Conservation (phyloP, 2,113 vertebrate species). For the Opisthocomus hoazin region DNA sequence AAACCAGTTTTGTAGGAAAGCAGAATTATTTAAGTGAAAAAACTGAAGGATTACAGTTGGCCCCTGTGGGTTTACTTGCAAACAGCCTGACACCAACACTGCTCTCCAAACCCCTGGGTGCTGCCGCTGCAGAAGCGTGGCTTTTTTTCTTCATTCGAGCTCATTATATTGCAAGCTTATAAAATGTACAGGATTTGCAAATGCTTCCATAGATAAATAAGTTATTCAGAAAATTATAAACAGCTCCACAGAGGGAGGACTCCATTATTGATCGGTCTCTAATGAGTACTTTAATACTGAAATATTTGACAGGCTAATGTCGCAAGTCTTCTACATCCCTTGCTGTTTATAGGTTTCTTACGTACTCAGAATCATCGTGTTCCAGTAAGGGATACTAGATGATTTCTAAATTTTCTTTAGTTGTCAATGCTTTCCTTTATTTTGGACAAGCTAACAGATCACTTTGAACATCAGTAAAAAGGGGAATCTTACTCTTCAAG, state of each 20-base stretch:
- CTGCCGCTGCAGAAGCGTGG: neutral
- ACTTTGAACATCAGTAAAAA: neutral
- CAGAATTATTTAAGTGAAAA: neutral
- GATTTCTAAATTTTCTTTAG: neutral
- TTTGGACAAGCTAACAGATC: neutral
- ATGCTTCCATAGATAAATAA: neutral
- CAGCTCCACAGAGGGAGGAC: neutral
- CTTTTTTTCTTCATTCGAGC: neutral
- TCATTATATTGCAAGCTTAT: neutral
- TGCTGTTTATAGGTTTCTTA: neutral
- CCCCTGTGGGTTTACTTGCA: neutral
- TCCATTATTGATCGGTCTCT: neutral
- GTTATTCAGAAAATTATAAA: neutral
- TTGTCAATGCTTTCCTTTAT: neutral
- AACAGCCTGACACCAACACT: neutral
- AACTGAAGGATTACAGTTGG: fast-evolving
- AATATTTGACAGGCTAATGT: neutral
- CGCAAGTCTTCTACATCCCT: neutral
- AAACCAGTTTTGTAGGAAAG: neutral
- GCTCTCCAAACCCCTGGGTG: neutral
- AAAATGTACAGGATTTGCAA: neutral
- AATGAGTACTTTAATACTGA: neutral
- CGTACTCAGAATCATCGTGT: neutral
- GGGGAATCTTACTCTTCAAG: neutral
- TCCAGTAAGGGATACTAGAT: neutral